Conservation (phyloP, 2,797 vertebrate genomes). For the Glossophaga mutica region DNA sequence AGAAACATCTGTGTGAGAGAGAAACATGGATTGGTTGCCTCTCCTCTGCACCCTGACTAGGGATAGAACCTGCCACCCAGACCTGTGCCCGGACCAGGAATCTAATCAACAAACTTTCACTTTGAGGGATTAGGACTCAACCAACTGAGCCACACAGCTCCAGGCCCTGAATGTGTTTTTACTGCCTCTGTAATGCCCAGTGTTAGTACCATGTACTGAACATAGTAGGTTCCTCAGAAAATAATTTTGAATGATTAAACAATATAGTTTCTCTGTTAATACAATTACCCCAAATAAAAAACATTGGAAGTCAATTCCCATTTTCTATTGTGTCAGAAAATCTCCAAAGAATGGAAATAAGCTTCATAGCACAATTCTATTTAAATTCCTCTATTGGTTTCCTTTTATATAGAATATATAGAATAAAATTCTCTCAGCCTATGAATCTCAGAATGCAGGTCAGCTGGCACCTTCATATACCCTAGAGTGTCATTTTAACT, state of each 20-base stretch:
- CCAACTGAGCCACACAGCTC: background rate
- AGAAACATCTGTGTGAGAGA: background rate
- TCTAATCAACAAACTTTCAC: background rate
- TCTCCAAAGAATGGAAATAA: background rate
- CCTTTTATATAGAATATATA: background rate
- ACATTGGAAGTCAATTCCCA: background rate
- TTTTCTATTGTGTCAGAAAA: conserved; percentile 10
- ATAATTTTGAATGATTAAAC: background rate
- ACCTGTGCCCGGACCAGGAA: background rate
- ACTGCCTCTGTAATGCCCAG: background rate
- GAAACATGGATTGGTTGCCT: background rate
- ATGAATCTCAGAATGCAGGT: background rate
- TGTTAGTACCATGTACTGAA: background rate
- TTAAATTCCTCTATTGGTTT: background rate
- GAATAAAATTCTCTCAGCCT: background rate
- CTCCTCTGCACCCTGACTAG: background rate
- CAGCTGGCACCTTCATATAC: background rate
- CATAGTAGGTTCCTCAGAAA: background rate
- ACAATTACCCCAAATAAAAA: background rate
- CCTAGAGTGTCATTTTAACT: background rate
- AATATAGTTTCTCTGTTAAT: background rate
- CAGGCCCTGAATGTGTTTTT: background rate
- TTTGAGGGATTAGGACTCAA: background rate
- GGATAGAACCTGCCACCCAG: background rate
- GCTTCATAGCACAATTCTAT: background rate